Percentiles rank a stretch among this genome's conserved stretches.
Conservation (phyloP, 2,797 vertebrate species). For the Danio aesculapii region DNA sequence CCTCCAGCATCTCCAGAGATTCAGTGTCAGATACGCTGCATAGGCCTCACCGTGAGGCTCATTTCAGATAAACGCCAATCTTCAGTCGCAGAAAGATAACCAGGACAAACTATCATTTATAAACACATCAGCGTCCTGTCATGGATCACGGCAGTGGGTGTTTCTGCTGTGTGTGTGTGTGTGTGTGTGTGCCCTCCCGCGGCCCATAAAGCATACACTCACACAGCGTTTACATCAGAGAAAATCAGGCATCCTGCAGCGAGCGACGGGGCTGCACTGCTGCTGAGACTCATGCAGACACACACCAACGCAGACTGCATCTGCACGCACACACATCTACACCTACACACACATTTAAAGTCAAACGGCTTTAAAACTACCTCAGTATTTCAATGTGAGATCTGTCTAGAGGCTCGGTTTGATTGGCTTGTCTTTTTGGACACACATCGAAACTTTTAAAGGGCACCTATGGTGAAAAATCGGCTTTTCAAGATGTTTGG, state of each 20-base stretch:
- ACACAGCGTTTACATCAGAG: constrained; percentile 26
- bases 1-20: background rate
- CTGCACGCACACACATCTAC: background rate
- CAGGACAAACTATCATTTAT: background rate
- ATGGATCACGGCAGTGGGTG: constrained; percentile 31
- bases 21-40: background rate
- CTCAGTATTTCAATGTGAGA: background rate
- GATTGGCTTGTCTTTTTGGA: background rate
- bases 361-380: background rate
- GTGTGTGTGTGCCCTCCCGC: constrained; percentile 2
- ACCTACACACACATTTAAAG: background rate
- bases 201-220: constrained; percentile 34
- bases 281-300: constrained; percentile 13
- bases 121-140: constrained; percentile 3
- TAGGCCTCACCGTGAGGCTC: background rate
- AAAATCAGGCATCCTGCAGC: constrained; percentile 13
- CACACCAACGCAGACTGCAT: background rate
- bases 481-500: too few relatives aligned
- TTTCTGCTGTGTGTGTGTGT: constrained; percentile 4
- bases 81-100: constrained; percentile 1
- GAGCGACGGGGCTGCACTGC: background rate
- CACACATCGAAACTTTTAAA: background rate
- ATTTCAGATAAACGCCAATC: background rate
- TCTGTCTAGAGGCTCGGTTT: too few relatives aligned
- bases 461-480: too few relatives aligned